phyloP scores from a whole-genome alignment of 2,797 vertebrate species.

The Carduelis carduelis region DNA sequence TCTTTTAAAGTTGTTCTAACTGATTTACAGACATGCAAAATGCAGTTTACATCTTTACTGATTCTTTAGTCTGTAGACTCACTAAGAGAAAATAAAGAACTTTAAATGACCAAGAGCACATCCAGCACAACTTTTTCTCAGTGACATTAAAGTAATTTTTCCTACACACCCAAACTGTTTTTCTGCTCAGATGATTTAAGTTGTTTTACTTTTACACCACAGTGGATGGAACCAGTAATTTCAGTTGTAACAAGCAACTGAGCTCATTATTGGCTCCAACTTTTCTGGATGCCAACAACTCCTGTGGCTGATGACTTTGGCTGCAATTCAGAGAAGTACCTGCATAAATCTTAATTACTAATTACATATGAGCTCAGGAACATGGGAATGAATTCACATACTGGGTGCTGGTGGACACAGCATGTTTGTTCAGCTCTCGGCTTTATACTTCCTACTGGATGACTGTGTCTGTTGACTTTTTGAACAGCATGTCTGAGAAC shows the following conservation, averaged over 20 bases:
- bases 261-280: constrained; percentile 46
- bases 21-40: not conserved
- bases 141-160: not conserved
- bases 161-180: not conserved
- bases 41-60: not conserved
- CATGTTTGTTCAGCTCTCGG: not conserved
- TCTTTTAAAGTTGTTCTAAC: not conserved
- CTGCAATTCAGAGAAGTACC: constrained; percentile 38
- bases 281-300: constrained; percentile 16
- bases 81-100: not conserved
- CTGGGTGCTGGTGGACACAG: not conserved
- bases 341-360: constrained; percentile 57
- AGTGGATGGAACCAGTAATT: constrained; percentile 31
- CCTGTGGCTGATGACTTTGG: constrained; percentile 50
- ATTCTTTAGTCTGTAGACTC: not conserved
- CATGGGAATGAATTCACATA: constrained; percentile 5
- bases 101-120: not conserved
- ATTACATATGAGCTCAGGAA: not conserved
- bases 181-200: constrained; percentile 29
- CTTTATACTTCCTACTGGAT: not conserved
- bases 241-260: constrained; percentile 35
- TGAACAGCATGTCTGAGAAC: not conserved
- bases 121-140: not conserved
- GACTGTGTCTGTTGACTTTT: not conserved
- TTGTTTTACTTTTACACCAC: constrained; percentile 30